Evolutionary conservation across 2,113 vertebrate genomes (phyloP), one percentile per base, ranked within the genome.

Genomic region (Prunella himalayana): DNA sequence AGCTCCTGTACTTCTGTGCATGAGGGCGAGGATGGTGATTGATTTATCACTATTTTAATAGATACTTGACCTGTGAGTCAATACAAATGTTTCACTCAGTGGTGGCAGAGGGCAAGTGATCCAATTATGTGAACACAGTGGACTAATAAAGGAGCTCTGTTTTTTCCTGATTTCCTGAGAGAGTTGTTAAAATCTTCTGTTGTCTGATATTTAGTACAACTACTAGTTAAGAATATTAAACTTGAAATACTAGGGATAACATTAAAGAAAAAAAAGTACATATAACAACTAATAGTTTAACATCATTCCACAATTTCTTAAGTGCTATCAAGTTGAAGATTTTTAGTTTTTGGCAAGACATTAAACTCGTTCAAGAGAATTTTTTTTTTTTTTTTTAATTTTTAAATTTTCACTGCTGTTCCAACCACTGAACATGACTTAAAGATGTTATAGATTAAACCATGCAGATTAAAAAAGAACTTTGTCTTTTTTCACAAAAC

Each of bases 11-110:
- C 71, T 96, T 83, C 57, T 88, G 69, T 37, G 25, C 45, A 88
- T 64, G 83, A 89, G 54, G 54, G 79, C 8, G 7, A 95, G 4
- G 13, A 77, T 86, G 72, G 27, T 1, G 11, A 97, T 86, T 97
- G 94, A 97, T 97, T 97, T 97, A 96, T 97, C 81, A 85, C 77
- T 91, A 84, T 97, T 97, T 97, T 96, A 97, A 93, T 94, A 96
- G 87, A 96, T 96, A 92, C 82, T 97, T 97, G 97, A 95, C 96
- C 96, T 94, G 76, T 94, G 95, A 98, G 97, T 97, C 97, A 97
- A 98, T 97, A 97, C 69, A 96, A 95, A 96, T 93, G 75, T 94
- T 97, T 95, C 93, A 85, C 56, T 97, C 92, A 90, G 73, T 82
- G 59, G 50, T 86, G 56, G 57, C 57, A 96, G 60, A 80, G 90